phyloP scores from a whole-genome alignment of 2,888 invertebrate species.

The Watsonalla cultraria region DNA sequence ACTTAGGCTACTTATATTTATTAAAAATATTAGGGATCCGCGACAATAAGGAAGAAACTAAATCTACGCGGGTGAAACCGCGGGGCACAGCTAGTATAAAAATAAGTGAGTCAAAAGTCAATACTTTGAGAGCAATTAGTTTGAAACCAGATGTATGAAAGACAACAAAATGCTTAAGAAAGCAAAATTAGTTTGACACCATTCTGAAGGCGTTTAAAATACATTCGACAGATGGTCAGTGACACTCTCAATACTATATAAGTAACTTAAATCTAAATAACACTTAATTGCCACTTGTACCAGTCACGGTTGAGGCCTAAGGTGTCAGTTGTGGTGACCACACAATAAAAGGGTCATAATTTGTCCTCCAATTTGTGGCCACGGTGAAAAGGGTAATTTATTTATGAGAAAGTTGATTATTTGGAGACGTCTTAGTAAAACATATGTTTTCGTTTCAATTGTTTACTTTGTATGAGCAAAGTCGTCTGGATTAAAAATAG shows the following conservation, averaged over 20 bases:
- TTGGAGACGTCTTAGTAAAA: conserved; percentile 10
- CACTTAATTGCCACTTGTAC: conserved; percentile 58
- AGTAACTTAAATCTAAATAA: conserved; percentile 49
- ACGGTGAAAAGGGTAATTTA: conserved; percentile 49
- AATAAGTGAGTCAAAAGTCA: too few species aligned
- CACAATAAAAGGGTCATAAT: conserved; percentile 51
- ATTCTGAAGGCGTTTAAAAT: conserved; percentile 11
- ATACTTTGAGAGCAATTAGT: too few species aligned
- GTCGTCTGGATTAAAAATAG: too few species aligned
- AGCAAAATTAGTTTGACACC: conserved; percentile 20
- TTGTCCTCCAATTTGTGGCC: conserved; percentile 40
- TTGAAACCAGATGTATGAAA: neutral
- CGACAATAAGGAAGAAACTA: too few species aligned
- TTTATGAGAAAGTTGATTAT: conserved; percentile 37
- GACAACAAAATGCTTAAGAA: conserved; percentile 15
- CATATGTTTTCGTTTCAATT: conserved; percentile 1
- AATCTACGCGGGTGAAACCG: too few species aligned
- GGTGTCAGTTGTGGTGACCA: conserved; percentile 74
- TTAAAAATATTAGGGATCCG: too few species aligned
- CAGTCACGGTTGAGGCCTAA: conserved; percentile 54
- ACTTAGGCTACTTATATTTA: too few species aligned
- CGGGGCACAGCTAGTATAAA: too few species aligned
- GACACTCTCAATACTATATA: conserved; percentile 52
- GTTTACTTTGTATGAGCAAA: neutral
- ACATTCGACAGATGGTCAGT: conserved; percentile 61